Percentiles rank a stretch among this genome's conserved stretches.
Conservation (phyloP, 2,888 invertebrate genomes). For the Pandemis heparana region DNA sequence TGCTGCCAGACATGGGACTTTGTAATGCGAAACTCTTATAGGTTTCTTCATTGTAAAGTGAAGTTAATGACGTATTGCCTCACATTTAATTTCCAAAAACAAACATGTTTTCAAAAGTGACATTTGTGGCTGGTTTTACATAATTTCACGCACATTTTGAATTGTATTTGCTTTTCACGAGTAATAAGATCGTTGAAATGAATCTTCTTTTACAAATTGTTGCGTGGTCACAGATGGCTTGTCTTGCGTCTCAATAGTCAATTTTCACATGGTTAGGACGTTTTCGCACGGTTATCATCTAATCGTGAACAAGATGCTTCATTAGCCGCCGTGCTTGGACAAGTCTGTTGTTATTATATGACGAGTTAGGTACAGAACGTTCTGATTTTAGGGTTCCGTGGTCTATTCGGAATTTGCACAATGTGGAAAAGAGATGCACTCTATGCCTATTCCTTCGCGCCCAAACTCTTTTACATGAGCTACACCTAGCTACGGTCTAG, state of each 20-base stretch:
- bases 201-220: background rate
- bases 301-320: background rate
- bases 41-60: background rate
- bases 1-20: background rate
- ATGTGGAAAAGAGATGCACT: no score
- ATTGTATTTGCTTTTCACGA: background rate
- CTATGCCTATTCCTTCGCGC: no score
- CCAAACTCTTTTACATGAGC: no score
- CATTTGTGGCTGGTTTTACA: background rate
- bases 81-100: background rate
- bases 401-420: no score
- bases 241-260: background rate
- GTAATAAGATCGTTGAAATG: background rate
- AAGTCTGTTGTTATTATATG: background rate
- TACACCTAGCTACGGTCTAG: no score
- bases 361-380: background rate
- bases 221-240: background rate
- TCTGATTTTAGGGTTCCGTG: background rate
- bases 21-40: background rate
- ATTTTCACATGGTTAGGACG: background rate
- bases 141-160: background rate
- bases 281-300: constrained; percentile 2
- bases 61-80: background rate
- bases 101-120: background rate
- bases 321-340: background rate